Base-by-base conservation (phyloP, 2,888 invertebrate genomes). In the Blastobasis adustella region DNA sequence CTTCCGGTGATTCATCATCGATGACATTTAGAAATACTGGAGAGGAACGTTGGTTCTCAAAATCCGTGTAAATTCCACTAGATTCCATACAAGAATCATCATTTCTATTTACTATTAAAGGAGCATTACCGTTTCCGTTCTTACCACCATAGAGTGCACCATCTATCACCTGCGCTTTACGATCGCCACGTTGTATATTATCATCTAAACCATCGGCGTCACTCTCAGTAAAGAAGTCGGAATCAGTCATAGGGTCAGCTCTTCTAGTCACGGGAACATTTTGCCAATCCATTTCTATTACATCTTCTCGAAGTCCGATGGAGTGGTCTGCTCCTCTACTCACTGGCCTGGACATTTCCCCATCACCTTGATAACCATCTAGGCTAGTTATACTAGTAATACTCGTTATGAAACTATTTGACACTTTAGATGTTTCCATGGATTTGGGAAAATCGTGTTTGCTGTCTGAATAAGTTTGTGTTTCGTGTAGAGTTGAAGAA, bases 331-430 rank as follows among this genome's bases (percentile, higher is more conserved):
- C 93, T 47, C 93, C 93, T 58, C 96, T 91, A 64, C 96, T 96
- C 0, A 94, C 95, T 0, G 96, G 96, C 55, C 96, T 90, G 37
- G 96, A 96, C 92, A 95, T 95, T 84, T 96, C 96, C 5, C 96
- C 96, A 79, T 96, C 96, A 7, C 97, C 97, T 82, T 96, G 97
- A 82, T 97, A 97, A 45, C 98, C 97, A 78, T 98, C 97, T 60
- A 96, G 90, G 79, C 97, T 97, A 38, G 95, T 95, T 56, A 96
- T 95, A 72, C 96, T 96, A n/a, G 96, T 96, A 10, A 96, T 94
- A 69, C 96, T 95, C 3, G 95, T 95, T 23, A 96, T 93, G 68
- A 95, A 95, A 74, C 94, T 94, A 62, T 91, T 93, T 5, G 92
- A 92, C 8, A 93, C 91, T 79, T 93, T 92, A 45, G 91, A 91